phyloP scores from a whole-genome alignment of 2,113 vertebrate genomes.

The Oxyruncus cristatus region DNA sequence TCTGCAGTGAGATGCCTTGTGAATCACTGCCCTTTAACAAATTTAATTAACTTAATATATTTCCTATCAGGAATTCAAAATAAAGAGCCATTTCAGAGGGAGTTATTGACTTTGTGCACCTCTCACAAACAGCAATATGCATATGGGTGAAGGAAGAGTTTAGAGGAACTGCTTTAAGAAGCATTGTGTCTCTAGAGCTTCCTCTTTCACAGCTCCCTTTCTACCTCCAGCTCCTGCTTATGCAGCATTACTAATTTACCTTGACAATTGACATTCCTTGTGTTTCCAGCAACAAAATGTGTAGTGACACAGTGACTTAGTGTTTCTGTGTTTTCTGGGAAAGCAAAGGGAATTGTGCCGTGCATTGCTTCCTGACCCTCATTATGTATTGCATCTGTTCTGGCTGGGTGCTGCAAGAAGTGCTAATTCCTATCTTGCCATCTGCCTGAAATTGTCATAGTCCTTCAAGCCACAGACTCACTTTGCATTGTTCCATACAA shows the following conservation, averaged over 20 bases:
- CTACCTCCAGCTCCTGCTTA: neutral
- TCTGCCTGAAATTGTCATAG: neutral
- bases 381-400: slow-evolving; percentile 30
- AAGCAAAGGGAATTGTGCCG: neutral
- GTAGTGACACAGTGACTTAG: slow-evolving; percentile 39
- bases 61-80: neutral
- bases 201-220: neutral
- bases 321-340: neutral
- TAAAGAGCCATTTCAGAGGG: neutral
- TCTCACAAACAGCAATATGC: neutral
- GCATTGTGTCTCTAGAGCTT: neutral
- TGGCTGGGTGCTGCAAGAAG: slow-evolving; percentile 11
- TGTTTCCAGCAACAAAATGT: slow-evolving; percentile 37
- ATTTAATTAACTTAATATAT: slow-evolving; percentile 42
- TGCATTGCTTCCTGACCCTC: neutral
- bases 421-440: slow-evolving; percentile 28
- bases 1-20: neutral
- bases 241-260: slow-evolving; percentile 2
- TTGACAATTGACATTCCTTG: neutral
- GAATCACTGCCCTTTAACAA: slow-evolving; percentile 10
- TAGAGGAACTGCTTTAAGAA: neutral
- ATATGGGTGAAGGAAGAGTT: neutral
- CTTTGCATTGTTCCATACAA: neutral
- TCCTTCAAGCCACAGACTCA: neutral
- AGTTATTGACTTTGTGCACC: neutral